Conservation (phyloP, 2,113 vertebrate species). For the Panthera leo region DNA sequence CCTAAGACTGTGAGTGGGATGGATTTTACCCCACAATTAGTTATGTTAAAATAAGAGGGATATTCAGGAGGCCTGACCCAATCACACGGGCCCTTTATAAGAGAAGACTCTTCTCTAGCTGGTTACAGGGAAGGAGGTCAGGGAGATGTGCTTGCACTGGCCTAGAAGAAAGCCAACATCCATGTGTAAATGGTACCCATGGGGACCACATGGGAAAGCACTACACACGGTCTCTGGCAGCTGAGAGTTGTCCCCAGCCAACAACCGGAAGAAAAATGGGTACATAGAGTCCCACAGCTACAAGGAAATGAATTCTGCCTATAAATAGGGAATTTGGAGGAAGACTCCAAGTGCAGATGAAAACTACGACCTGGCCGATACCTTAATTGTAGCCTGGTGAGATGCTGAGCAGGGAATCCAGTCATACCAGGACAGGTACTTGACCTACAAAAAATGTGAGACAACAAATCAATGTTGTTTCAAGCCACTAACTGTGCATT, state of each 20-base stretch:
- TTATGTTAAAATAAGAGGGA: background rate
- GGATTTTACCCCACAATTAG: background rate
- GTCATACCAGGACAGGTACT: background rate
- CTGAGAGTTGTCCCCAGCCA: background rate
- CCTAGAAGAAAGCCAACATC: background rate
- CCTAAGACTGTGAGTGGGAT: background rate
- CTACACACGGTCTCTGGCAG: rapidly evolving
- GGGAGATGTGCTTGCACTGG: background rate
- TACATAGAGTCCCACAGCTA: background rate
- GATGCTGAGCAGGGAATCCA: background rate
- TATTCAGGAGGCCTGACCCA: background rate
- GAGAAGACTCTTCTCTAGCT: background rate
- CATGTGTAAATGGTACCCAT: background rate
- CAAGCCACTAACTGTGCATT: too few relatives aligned
- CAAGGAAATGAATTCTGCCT: background rate
- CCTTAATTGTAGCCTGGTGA: background rate
- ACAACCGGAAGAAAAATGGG: background rate
- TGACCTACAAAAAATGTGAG: background rate
- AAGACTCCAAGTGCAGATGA: background rate
- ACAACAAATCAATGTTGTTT: background rate
- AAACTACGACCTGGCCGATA: background rate
- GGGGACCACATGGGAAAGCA: background rate
- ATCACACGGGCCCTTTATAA: background rate
- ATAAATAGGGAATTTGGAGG: background rate
- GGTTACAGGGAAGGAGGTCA: background rate